Percentiles rank a stretch among this genome's conserved stretches.
Evolutionary conservation across 1,140 invertebrate genomes (phyloP).

Genomic region (Agrypnia vestita): DNA sequence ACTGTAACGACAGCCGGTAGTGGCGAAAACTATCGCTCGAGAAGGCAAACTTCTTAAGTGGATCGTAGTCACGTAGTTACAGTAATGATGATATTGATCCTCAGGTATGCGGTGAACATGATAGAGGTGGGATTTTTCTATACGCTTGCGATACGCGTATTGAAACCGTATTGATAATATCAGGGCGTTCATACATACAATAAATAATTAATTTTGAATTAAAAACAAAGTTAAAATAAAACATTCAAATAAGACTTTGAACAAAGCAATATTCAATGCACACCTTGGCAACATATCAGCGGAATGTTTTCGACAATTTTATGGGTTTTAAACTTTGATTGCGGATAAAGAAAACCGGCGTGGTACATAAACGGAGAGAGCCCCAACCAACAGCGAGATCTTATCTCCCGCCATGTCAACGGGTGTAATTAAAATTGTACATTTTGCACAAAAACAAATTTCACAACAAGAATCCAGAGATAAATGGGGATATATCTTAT

Average conservation of each 20-base stretch:
- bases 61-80: too few relatives aligned
- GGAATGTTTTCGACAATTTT: constrained; percentile 32
- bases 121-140: too few relatives aligned
- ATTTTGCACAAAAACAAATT: constrained; percentile 26
- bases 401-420: constrained; percentile 24
- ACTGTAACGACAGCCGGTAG: too few relatives aligned
- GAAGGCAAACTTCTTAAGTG: too few relatives aligned
- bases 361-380: constrained; percentile 19
- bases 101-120: too few relatives aligned
- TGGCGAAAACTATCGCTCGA: too few relatives aligned
- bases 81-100: too few relatives aligned
- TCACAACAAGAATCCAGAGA: not conserved
- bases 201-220: too few relatives aligned
- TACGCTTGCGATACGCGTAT: too few relatives aligned
- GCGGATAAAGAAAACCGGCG: constrained; percentile 25
- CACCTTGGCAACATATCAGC: constrained; percentile 1
- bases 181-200: too few relatives aligned
- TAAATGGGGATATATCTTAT: not conserved
- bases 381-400: constrained; percentile 7
- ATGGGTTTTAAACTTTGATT: constrained; percentile 20
- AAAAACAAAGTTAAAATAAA: too few relatives aligned
- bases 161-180: too few relatives aligned
- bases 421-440: constrained; percentile 32
- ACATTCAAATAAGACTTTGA: not conserved
- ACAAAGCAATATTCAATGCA: constrained; percentile 4